Evolutionary conservation across 2,113 vertebrate species (phyloP), one percentile per base, ranked within the genome.

Genomic region (Pachyramphus minor): DNA sequence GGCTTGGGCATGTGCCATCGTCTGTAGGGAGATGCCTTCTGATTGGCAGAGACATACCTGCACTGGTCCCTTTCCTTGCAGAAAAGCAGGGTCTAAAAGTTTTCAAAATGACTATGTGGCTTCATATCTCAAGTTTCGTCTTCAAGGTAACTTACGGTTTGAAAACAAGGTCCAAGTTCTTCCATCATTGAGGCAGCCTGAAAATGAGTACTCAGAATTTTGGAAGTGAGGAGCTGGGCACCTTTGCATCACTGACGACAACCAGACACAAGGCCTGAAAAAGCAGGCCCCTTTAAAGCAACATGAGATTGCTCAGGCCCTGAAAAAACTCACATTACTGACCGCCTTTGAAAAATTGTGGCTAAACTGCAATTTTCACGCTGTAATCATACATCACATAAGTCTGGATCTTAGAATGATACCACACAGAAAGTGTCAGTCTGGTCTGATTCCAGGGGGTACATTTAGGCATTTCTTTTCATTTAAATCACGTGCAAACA

Each of bases 401-500:
- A 86, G 83, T 77, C 52, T 76, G 62, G 44, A 81, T 81, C 76
- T 56, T 63, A 87, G 37, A 95, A 81, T 50, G 18, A 84, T 81
- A 73, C 45, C 67, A 81, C 60, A 67, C 30, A 86, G 76, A 84
- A 88, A 93, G 56, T 35, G 33, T 89, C 80, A 55, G 60, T 59
- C 72, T 95, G 89, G 69, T 55, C 28, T 81, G 56, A 66, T 28
- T 96, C 82, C 92, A 93, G 82, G 16, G 63, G 63, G 53, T 50
- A 85, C 63, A 88, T 91, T 91, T 79, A 90, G 55, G 49, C 37
- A 74, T 94, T 95, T 87, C 52, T 90, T 62, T 91, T 83, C 42
- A 69, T 88, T 96, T 90, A 90, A 95, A 73, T 92, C 25, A 64
- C 74, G 62, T 27, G n/a, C 28, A 90, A 89, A 69, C 21, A 84